phyloP scores from a whole-genome alignment of 2,113 vertebrate genomes.

The Phalacrocorax pelagicus region DNA sequence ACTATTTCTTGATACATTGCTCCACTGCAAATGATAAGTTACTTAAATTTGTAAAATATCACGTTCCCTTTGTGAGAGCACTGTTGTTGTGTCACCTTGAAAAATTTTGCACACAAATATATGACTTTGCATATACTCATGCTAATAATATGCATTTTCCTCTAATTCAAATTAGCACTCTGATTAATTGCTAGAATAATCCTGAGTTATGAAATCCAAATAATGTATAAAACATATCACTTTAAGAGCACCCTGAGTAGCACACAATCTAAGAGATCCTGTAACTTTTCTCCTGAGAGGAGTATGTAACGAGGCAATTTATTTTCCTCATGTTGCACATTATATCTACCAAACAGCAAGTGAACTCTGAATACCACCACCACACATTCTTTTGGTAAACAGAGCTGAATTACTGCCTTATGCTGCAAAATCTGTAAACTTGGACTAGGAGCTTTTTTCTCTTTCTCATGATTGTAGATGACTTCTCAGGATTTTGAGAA shows the following conservation, averaged over 20 bases:
- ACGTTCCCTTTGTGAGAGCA: not conserved
- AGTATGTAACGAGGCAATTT: not conserved
- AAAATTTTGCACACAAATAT: not conserved
- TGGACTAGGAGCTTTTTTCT: not conserved
- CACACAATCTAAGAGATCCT: not conserved
- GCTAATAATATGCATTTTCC: conserved; percentile 3
- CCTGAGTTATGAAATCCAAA: conserved; percentile 3
- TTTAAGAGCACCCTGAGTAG: not conserved
- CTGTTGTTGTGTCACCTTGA: not conserved
- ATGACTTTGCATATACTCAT: not conserved
- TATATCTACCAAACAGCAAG: not conserved
- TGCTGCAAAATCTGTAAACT: not conserved
- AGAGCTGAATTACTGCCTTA: not conserved
- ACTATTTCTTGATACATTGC: not conserved
- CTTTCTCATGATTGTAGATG: not conserved
- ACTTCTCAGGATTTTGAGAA: not conserved
- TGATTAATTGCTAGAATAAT: conserved; percentile 17
- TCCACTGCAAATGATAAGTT: not conserved
- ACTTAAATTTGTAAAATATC: not conserved
- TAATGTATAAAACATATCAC: not conserved
- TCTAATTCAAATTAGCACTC: not conserved
- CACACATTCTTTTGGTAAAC: not conserved
- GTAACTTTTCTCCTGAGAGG: not conserved
- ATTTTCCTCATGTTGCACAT: not conserved
- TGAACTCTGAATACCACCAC: not conserved